phyloP scores from a whole-genome alignment of 2,888 invertebrate species.

The Entomobrya multifasciata region DNA sequence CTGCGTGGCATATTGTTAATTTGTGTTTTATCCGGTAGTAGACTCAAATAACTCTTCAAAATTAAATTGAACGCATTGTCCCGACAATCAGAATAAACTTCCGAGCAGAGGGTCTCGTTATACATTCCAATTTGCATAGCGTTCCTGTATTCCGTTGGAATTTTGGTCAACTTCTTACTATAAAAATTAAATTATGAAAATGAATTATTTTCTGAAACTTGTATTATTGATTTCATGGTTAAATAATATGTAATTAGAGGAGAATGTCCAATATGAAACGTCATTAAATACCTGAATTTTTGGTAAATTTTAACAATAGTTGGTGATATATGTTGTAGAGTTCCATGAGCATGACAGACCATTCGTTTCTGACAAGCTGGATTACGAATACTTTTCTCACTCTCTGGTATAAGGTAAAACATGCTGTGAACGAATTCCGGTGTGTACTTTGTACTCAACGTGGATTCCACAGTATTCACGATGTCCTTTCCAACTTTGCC shows the following conservation, averaged over 20 bases:
- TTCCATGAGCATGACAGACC: slow-evolving; percentile 73
- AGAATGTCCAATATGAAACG: not conserved
- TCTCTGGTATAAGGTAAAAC: slow-evolving; percentile 60
- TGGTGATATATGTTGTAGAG: slow-evolving; percentile 55
- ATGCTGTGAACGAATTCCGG: slow-evolving; percentile 61
- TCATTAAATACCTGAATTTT: slow-evolving; percentile 68
- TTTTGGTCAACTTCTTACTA: slow-evolving; percentile 53
- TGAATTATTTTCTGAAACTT: too few species aligned
- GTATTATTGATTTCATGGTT: too few species aligned
- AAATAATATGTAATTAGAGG: too few species aligned
- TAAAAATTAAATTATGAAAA: too few species aligned
- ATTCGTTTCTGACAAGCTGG: slow-evolving; percentile 63
- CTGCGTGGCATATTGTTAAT: slow-evolving; percentile 56
- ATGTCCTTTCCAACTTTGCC: slow-evolving; percentile 51
- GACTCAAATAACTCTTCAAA: slow-evolving; percentile 61
- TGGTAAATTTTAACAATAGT: slow-evolving; percentile 63
- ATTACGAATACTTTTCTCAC: not conserved
- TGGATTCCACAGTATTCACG: slow-evolving; percentile 58
- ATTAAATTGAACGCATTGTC: slow-evolving; percentile 64
- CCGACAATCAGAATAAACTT: slow-evolving; percentile 42
- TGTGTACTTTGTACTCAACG: slow-evolving; percentile 41
- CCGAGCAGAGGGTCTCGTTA: slow-evolving; percentile 52
- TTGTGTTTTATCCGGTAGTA: slow-evolving; percentile 47
- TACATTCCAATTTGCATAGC: slow-evolving; percentile 61
- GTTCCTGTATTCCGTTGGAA: slow-evolving; percentile 46